A percentile compares a stretch with the other conserved stretches of the same genome.
These are phyloP conservation scores for Drosophila ustulata DNA, from an alignment of 2,888 invertebrate genomes.

Conservation along the genomic window DNA sequence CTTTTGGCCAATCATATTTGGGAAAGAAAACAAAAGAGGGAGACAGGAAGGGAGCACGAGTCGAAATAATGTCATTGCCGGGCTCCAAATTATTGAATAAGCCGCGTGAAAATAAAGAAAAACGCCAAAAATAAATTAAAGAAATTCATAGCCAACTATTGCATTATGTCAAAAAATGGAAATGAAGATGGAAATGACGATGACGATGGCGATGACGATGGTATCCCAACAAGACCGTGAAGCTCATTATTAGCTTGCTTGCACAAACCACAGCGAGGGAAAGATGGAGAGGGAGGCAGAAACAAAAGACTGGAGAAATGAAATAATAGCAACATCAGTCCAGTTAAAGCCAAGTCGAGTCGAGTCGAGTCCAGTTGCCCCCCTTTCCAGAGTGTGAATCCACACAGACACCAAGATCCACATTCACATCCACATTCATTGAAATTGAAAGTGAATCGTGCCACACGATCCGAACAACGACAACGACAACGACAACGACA, in stretches of 20 bases:
- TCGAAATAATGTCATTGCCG: constrained; percentile 69
- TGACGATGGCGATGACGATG: constrained; percentile 44
- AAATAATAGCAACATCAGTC: constrained; percentile 65
- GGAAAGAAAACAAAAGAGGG: neutral
- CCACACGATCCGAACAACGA: constrained; percentile 65
- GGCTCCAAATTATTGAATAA: constrained; percentile 56
- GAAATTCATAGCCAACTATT: constrained; percentile 73
- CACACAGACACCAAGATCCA: constrained; percentile 10
- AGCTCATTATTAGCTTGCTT: constrained; percentile 70
- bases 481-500: constrained; percentile 19
- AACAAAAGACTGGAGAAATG: constrained; percentile 70
- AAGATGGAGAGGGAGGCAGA: constrained; percentile 8
- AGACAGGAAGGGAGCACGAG: neutral
- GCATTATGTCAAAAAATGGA: constrained; percentile 56
- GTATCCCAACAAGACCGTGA: constrained; percentile 76
- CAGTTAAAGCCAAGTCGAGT: constrained; percentile 65
- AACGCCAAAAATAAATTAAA: constrained; percentile 47
- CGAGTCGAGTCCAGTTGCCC: constrained; percentile 48
- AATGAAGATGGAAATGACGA: constrained; percentile 49
- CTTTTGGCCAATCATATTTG: constrained; percentile 49
- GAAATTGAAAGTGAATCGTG: constrained; percentile 83
- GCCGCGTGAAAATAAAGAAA: constrained; percentile 23
- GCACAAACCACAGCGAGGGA: constrained; percentile 26
- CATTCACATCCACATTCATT: constrained; percentile 48
- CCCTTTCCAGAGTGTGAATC: constrained; percentile 45